Conservation (phyloP, 2,888 invertebrate species). For the Patella caerulea region DNA sequence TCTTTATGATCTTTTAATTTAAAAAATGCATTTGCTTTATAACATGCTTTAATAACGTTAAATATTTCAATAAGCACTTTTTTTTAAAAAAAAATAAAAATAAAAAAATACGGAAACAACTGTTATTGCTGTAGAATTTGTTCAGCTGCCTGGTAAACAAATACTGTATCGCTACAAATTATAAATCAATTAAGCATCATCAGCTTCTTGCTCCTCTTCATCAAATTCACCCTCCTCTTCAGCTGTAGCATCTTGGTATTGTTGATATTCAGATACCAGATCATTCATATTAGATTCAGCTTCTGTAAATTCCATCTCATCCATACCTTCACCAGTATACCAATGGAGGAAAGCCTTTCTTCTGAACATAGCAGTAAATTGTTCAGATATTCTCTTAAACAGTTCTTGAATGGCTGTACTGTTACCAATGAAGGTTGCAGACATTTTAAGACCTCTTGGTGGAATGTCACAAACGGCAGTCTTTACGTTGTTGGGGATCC, state of each 20-base stretch:
- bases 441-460: constrained; percentile 10
- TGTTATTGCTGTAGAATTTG: too few species aligned
- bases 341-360: constrained; percentile 9
- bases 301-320: constrained; percentile 12
- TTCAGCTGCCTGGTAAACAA: too few species aligned
- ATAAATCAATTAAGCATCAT: too few species aligned
- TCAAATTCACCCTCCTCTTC: constrained; percentile 10
- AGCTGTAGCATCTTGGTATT: constrained; percentile 10
- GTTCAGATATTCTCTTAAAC: constrained; percentile 4
- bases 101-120: too few species aligned
- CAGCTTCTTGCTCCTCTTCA: background rate
- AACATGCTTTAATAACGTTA: too few species aligned
- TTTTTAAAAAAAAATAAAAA: too few species aligned
- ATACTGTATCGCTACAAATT: too few species aligned
- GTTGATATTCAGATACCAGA: constrained; percentile 12
- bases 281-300: constrained; percentile 7
- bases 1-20: too few species aligned
- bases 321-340: constrained; percentile 11
- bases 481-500: constrained; percentile 3
- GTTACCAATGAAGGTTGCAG: constrained; percentile 4
- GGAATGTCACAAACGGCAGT: constrained; percentile 8
- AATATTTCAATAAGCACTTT: too few species aligned
- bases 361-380: constrained; percentile 7
- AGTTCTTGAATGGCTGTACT: constrained; percentile 5
- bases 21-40: too few species aligned